These are phyloP conservation scores for Procambarus virginalis DNA, from an alignment of 1,140 invertebrate genomes.

Conservation along the genomic window DNA sequence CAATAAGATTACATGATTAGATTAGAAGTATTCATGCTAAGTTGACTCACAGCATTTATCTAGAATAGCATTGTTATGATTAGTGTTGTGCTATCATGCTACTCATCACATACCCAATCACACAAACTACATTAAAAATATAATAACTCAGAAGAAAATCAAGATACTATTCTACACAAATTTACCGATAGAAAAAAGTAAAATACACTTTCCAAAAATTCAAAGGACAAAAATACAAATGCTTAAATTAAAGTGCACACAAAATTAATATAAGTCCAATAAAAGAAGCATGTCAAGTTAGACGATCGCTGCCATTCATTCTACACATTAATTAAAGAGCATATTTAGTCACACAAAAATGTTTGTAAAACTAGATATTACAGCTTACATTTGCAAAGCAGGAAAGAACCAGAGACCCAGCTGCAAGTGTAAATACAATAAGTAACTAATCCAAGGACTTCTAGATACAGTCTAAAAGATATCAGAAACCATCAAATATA, in stretches of 20 bases:
- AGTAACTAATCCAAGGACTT: not conserved
- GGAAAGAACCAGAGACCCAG: slow-evolving; percentile 5
- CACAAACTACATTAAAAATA: not conserved
- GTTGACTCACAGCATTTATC: not conserved
- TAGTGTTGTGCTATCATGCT: not conserved
- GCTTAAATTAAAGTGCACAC: not conserved
- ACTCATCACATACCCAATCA: not conserved
- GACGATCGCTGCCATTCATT: not conserved
- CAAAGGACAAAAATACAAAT: too few species aligned
- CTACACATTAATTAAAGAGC: too few species aligned
- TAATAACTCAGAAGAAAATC: too few species aligned
- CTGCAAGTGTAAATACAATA: slow-evolving; percentile 13
- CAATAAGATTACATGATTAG: too few species aligned
- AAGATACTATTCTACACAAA: too few species aligned
- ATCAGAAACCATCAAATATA: not conserved
- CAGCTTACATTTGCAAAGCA: slow-evolving; percentile 15
- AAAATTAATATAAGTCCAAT: not conserved
- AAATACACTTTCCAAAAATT: too few species aligned
- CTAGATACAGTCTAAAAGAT: not conserved
- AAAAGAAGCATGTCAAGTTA: not conserved
- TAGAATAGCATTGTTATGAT: not conserved
- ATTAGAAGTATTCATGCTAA: not conserved
- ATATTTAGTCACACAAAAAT: not conserved
- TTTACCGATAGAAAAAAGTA: too few species aligned
- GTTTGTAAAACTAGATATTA: not conserved